phyloP scores from a whole-genome alignment of 92 coral and sea anemone genomes.

The Umimayanthus kanabou region DNA sequence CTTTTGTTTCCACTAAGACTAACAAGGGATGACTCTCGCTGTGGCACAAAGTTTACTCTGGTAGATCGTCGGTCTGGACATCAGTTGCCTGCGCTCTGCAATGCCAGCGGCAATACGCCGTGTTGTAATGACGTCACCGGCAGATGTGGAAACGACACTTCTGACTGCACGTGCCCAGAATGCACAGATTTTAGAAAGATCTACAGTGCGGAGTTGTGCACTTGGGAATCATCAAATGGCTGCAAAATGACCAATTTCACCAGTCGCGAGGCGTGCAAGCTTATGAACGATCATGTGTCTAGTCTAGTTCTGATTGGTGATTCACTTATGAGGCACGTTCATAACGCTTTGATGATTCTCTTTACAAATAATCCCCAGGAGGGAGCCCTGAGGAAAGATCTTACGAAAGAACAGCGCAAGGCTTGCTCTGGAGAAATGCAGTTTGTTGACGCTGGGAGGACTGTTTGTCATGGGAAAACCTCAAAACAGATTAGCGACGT shows the following conservation, averaged over 20 bases:
- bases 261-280: no score
- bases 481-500: neutral
- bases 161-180: no score
- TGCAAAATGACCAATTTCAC: slow-evolving; percentile 20
- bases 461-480: slow-evolving; percentile 44
- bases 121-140: neutral
- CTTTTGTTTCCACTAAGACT: slow-evolving; percentile 50
- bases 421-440: slow-evolving; percentile 43
- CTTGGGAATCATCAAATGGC: no score
- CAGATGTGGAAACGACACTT: neutral
- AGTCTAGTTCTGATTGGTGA: no score
- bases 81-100: no score
- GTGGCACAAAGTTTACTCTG: slow-evolving; percentile 60
- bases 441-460: slow-evolving; percentile 56
- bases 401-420: slow-evolving; percentile 7
- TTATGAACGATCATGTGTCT: no score
- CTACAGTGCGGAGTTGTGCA: slow-evolving; percentile 41
- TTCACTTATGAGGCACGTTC: no score
- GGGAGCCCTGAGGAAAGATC: no score
- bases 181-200: slow-evolving; percentile 68
- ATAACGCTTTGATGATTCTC: no score
- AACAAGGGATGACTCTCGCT: slow-evolving; percentile 16
- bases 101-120: neutral
- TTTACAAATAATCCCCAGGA: no score
- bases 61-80: slow-evolving; percentile 55